Evolutionary conservation across 2,113 vertebrate genomes (phyloP).

Genomic region (Platycercus adscitus): DNA sequence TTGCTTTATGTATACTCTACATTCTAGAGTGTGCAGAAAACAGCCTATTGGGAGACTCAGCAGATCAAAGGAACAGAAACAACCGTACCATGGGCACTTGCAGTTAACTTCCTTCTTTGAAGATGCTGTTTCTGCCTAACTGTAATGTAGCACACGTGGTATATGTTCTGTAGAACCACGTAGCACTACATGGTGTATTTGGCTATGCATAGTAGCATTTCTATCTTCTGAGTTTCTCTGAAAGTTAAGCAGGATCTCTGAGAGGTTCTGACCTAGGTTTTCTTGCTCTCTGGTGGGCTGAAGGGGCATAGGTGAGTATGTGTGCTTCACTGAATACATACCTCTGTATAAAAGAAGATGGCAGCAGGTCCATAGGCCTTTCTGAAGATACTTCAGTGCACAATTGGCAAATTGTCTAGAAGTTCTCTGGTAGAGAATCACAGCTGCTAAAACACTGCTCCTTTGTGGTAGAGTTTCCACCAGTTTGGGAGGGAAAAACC

Average conservation of each 20-base stretch:
- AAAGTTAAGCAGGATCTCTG: not conserved
- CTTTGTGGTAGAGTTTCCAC: not conserved
- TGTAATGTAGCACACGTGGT: not conserved
- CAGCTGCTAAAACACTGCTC: slow-evolving; percentile 47
- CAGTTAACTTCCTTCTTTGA: not conserved
- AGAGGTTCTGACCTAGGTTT: not conserved
- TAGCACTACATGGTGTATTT: not conserved
- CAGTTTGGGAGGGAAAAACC: not conserved
- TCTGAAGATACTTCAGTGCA: not conserved
- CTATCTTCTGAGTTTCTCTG: not conserved
- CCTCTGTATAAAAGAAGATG: not conserved
- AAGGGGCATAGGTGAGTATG: not conserved
- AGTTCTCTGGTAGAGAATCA: not conserved
- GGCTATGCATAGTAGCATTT: not conserved
- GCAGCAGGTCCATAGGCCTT: not conserved
- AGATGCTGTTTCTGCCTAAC: not conserved
- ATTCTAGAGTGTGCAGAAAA: not conserved
- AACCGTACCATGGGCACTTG: not conserved
- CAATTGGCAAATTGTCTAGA: not conserved
- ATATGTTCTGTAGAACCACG: not conserved
- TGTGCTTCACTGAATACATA: not conserved
- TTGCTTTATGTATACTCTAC: not conserved
- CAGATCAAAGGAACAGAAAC: not conserved
- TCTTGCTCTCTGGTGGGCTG: not conserved
- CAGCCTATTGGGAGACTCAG: not conserved